These are phyloP conservation scores for Drosophila affinis DNA, from an alignment of 2,888 invertebrate species.

Conservation along the genomic window DNA sequence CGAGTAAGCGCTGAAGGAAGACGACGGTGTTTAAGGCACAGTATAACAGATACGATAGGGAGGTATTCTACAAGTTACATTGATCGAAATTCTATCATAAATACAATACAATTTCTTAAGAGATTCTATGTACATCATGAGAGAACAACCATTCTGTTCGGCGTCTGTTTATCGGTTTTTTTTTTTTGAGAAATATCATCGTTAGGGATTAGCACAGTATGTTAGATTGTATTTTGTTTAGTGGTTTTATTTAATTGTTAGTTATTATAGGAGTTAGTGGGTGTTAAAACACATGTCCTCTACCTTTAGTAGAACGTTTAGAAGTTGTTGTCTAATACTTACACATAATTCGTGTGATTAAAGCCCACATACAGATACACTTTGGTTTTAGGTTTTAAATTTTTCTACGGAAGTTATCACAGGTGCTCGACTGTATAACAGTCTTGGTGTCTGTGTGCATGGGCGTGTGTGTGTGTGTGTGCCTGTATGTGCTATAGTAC, in stretches of 20 bases:
- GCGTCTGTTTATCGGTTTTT: conserved; percentile 3
- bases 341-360: conserved; percentile 35
- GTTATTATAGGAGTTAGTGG: conserved; percentile 5
- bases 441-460: conserved; percentile 34
- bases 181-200: background rate
- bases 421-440: conserved; percentile 41
- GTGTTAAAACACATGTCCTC: background rate
- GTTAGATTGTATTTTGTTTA: conserved; percentile 4
- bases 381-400: conserved; percentile 9
- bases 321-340: conserved; percentile 37
- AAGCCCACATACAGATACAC: conserved; percentile 28
- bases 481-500: conserved; percentile 13
- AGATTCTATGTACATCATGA: conserved; percentile 2
- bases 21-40: conserved; percentile 27
- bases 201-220: conserved; percentile 27
- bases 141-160: conserved; percentile 3
- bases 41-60: conserved; percentile 15
- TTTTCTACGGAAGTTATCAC: conserved; percentile 36
- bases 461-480: conserved; percentile 19
- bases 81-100: conserved; percentile 6
- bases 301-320: background rate
- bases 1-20: conserved; percentile 23
- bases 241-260: conserved; percentile 12
- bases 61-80: conserved; percentile 21
- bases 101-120: conserved; percentile 46